A percentile compares a stretch with the other conserved stretches of the same genome.
Conservation (phyloP, 2,797 vertebrate genomes). For the Chloroceryle amazona region DNA sequence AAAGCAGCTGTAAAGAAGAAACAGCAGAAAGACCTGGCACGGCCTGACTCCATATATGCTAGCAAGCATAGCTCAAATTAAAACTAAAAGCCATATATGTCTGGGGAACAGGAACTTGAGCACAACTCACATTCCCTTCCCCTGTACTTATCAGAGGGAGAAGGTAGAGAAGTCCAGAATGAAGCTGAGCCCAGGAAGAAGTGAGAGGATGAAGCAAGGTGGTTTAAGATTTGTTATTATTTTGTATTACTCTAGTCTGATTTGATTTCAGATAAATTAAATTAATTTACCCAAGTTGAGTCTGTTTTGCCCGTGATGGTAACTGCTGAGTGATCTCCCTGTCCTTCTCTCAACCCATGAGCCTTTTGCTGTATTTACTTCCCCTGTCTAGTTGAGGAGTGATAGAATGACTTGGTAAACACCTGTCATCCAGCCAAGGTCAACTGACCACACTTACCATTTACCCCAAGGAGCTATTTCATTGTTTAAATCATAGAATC, state of each 20-base stretch:
- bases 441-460: not conserved
- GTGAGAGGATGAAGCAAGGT: not conserved
- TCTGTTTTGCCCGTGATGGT: not conserved
- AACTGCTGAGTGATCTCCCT: not conserved
- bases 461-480: not conserved
- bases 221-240: not conserved
- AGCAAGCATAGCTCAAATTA: not conserved
- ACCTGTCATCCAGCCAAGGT: not conserved
- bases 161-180: not conserved
- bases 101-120: not conserved
- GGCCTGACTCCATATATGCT: not conserved
- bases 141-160: rapidly evolving
- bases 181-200: not conserved
- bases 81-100: rapidly evolving
- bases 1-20: not conserved
- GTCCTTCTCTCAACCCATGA: not conserved
- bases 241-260: not conserved
- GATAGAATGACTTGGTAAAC: not conserved
- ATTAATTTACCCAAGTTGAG: not conserved
- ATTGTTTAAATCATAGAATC: not conserved
- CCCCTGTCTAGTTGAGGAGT: not conserved
- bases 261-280: not conserved
- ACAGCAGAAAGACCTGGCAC: not conserved
- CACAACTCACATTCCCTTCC: rapidly evolving
- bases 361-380: not conserved